A percentile compares a stretch with the other conserved stretches of the same genome.
Evolutionary conservation across 53 echinoderm and acorn worm genomes (phyloP).

Genomic region (Echinarachnius parma): DNA sequence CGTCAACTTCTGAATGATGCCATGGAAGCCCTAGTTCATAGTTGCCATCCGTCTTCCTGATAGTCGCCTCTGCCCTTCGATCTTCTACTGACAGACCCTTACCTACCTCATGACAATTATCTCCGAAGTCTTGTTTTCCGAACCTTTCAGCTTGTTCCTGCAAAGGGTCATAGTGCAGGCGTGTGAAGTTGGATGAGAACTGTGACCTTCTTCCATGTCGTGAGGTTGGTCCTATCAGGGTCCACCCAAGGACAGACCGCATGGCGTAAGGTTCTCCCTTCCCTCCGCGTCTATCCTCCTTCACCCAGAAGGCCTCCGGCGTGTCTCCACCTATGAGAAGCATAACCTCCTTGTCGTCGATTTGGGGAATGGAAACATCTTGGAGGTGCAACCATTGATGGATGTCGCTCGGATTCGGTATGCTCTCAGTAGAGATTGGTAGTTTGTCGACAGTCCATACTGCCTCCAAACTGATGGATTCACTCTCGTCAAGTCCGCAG

Average conservation of each 20-base stretch:
- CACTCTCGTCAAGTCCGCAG: constrained; percentile 23
- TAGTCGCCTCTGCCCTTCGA: constrained; percentile 42
- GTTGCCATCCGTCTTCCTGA: constrained; percentile 48
- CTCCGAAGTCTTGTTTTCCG: constrained; percentile 51
- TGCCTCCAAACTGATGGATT: constrained; percentile 31
- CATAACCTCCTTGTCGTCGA: constrained; percentile 43
- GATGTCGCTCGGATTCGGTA: constrained; percentile 34
- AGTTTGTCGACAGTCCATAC: constrained; percentile 58
- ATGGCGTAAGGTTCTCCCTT: constrained; percentile 64
- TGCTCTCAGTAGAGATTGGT: constrained; percentile 50
- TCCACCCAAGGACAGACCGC: constrained; percentile 60
- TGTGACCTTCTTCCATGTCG: constrained; percentile 2
- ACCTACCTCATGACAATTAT: constrained; percentile 13
- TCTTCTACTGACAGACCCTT: constrained; percentile 59
- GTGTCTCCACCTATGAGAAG: constrained; percentile 51
- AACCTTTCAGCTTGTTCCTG: constrained; percentile 50
- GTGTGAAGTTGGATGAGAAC: constrained; percentile 30
- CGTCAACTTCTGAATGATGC: constrained; percentile 37
- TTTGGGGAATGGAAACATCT: constrained; percentile 34
- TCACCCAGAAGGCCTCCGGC: constrained; percentile 61
- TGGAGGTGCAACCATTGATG: constrained; percentile 40
- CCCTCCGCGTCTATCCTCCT: constrained; percentile 43
- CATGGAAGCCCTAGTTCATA: constrained; percentile 65
- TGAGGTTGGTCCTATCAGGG: constrained; percentile 50
- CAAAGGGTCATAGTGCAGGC: constrained; percentile 43